Evolutionary conservation across 2,797 vertebrate genomes (phyloP), one percentile per base, ranked within the genome.

Genomic region (Chelon labrosus): DNA sequence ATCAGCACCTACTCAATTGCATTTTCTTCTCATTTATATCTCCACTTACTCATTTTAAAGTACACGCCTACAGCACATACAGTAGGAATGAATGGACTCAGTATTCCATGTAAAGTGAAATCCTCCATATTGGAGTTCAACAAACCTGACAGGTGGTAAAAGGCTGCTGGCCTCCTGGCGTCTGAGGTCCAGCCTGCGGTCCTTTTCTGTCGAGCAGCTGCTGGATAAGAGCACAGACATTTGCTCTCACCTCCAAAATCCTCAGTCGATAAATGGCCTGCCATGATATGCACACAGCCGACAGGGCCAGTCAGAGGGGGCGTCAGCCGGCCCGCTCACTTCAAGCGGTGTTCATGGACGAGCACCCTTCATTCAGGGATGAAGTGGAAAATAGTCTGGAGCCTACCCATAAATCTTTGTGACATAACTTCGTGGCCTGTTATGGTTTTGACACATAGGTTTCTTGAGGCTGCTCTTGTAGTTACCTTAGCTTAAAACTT

Each of bases 321-420:
- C 17, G 20, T 19, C 9, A 63, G 42, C 54, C 52, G 57, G 67
- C 41, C 39, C 64, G 53, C 68, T 74, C 70, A 79, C 71, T 75
- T 51, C 52, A n/a, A 79, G 62, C 56, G 27, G n/a, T 57, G 75
- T 83, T 72, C 54, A 77, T 69, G 75, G 73, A 75, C 35, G 8
- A 79, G 65, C 37, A 70, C 67, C 54, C 63, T 66, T 65, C 57
- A 64, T 65, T 85, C 69, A 42, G 50, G 31, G 69, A 72, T 53
- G 35, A 77, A 70, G 58, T 65, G 57, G 22, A 71, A 79, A 82
- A 68, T 54, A 71, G 61, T 69, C 38, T 64, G 60, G 75, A 47
- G 57, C 49, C 69, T 62, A 70, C 63, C 47, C 38, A 44, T 80
- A 71, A 80, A 79, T 77, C 65, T 80, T 63, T 50, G n/a, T 59